phyloP scores from a whole-genome alignment of 2,113 vertebrate species.

The Pagrus major region DNA sequence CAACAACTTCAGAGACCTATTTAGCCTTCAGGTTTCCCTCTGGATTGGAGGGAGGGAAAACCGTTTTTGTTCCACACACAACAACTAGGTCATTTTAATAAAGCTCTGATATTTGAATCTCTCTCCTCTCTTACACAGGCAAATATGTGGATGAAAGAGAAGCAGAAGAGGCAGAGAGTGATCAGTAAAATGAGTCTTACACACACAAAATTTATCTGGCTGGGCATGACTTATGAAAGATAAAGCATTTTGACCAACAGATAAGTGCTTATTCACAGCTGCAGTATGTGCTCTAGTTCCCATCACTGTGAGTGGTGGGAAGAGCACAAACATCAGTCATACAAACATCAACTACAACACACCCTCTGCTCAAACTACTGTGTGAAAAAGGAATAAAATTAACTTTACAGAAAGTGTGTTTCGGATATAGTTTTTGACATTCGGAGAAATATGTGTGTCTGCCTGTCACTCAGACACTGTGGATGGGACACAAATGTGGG shows the following conservation, averaged over 20 bases:
- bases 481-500: conserved; percentile 33
- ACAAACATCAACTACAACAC: conserved; percentile 11
- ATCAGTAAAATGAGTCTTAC: conserved; percentile 8
- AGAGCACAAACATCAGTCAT: conserved; percentile 40
- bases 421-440: conserved; percentile 32
- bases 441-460: conserved; percentile 28
- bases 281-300: conserved; percentile 30
- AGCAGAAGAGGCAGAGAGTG: background rate
- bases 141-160: conserved; percentile 28
- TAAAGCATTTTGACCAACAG: conserved; percentile 27
- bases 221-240: background rate
- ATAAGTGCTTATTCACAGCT: conserved; percentile 39
- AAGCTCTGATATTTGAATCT: conserved; percentile 35
- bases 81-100: conserved; percentile 54
- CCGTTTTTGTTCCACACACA: conserved; percentile 17
- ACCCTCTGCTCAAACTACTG: background rate
- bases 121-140: conserved; percentile 28
- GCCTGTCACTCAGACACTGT: conserved; percentile 1
- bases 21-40: conserved; percentile 18
- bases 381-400: background rate
- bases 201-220: conserved; percentile 6
- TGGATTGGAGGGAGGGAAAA: conserved; percentile 19
- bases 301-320: conserved; percentile 17
- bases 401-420: conserved; percentile 7
- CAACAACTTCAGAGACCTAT: conserved; percentile 32